A percentile compares a stretch with the other conserved stretches of the same genome.
Conservation (phyloP, 2,888 invertebrate genomes). For the Erannis defoliaria region DNA sequence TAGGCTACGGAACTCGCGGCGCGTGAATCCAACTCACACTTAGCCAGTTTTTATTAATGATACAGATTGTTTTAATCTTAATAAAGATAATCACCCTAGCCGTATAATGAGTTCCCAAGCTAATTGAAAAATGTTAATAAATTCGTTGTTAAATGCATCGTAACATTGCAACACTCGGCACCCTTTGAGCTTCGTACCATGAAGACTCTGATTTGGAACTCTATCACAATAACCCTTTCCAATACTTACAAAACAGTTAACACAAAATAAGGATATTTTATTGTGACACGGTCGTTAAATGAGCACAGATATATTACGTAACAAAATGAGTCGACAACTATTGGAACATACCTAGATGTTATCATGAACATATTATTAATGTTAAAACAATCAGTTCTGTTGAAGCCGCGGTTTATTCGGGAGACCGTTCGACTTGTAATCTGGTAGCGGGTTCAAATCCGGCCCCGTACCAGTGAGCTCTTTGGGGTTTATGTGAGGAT, state of each 20-base stretch:
- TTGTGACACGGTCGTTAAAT: slow-evolving; percentile 7
- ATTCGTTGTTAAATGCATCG: slow-evolving; percentile 46
- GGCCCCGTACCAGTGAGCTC: too few relatives aligned
- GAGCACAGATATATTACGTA: slow-evolving; percentile 31
- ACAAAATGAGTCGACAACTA: slow-evolving; percentile 42
- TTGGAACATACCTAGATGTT: slow-evolving; percentile 28
- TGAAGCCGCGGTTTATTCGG: too few relatives aligned
- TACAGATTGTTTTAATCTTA: not conserved
- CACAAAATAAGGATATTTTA: not conserved
- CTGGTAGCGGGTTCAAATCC: too few relatives aligned
- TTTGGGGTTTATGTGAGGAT: too few relatives aligned
- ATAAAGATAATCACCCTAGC: not conserved
- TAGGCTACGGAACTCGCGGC: too few relatives aligned
- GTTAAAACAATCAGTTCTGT: slow-evolving; percentile 17
- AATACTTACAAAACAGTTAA: not conserved
- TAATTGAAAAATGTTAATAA: slow-evolving; percentile 37
- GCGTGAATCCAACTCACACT: too few relatives aligned
- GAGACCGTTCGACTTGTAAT: too few relatives aligned
- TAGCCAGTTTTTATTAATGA: too few relatives aligned
- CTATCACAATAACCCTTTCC: not conserved
- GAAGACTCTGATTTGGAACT: not conserved
- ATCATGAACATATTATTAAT: slow-evolving; percentile 19
- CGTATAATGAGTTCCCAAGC: slow-evolving; percentile 18
- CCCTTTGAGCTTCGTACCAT: slow-evolving; percentile 17
- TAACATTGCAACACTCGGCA: slow-evolving; percentile 38